Conservation (phyloP, 2,113 vertebrate genomes). For the Gopherus evgoodei region DNA sequence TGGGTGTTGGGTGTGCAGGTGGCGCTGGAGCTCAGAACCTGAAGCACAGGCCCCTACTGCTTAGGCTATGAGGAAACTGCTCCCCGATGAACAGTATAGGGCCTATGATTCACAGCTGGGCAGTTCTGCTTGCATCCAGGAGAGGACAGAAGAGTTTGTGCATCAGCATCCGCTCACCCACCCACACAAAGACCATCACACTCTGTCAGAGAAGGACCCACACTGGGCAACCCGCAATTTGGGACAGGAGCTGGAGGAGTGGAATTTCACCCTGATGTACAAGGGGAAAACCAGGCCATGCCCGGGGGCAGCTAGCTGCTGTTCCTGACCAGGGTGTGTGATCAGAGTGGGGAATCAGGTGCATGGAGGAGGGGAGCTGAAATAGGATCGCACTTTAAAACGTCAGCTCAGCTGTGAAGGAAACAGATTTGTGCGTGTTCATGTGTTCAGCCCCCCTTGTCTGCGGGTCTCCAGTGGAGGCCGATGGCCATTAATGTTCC, state of each 20-base stretch:
- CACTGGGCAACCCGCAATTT: neutral
- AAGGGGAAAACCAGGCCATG: neutral
- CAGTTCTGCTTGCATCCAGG: neutral
- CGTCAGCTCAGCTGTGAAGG: neutral
- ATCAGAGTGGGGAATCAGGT: too few relatives aligned
- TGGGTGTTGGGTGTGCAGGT: neutral
- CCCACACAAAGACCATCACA: too few relatives aligned
- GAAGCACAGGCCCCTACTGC: too few relatives aligned
- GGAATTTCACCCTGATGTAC: too few relatives aligned
- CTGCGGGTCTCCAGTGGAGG: neutral
- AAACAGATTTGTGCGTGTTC: too few relatives aligned
- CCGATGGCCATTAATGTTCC: too few relatives aligned
- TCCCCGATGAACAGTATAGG: neutral
- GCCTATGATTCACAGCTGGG: neutral
- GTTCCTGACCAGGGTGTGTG: too few relatives aligned
- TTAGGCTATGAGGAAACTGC: neutral
- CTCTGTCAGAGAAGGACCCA: neutral
- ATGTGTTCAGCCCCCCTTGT: neutral
- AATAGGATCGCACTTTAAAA: too few relatives aligned
- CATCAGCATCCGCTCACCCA: too few relatives aligned
- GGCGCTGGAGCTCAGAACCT: neutral
- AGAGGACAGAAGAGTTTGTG: neutral
- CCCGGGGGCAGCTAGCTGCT: too few relatives aligned
- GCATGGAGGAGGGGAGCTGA: too few relatives aligned
- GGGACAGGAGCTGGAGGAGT: neutral